A percentile compares a stretch with the other conserved stretches of the same genome.
phyloP scores from a whole-genome alignment of 2,113 vertebrate species.

The Brachionichthys hirsutus region DNA sequence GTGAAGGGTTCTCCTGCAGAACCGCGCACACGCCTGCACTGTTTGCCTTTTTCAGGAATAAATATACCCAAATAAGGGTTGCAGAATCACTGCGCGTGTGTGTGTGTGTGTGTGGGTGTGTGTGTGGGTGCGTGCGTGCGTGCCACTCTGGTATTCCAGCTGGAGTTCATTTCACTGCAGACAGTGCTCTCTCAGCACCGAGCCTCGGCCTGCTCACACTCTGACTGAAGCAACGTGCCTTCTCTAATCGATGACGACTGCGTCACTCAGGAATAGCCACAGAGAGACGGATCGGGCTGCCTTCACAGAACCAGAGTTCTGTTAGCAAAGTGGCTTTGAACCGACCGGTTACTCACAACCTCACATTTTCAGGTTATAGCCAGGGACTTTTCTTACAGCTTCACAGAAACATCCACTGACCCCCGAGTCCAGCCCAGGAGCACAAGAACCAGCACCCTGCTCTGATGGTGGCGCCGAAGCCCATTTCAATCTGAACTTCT shows the following conservation, averaged over 20 bases:
- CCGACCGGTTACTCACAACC: too few species aligned
- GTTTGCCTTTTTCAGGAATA: constrained; percentile 56
- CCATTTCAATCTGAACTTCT: too few species aligned
- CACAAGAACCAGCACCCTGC: too few species aligned
- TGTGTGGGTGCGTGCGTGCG: constrained; percentile 24
- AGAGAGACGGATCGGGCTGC: not conserved
- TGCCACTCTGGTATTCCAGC: constrained; percentile 51
- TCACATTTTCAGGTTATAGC: too few species aligned
- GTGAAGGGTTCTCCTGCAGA: constrained; percentile 20
- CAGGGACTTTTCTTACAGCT: too few species aligned
- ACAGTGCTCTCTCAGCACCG: constrained; percentile 41
- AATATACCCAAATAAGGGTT: constrained; percentile 73
- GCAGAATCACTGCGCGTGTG: constrained; percentile 25
- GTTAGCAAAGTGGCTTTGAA: too few species aligned
- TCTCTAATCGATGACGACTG: constrained; percentile 45
- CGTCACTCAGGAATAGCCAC: constrained; percentile 28
- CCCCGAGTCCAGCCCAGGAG: too few species aligned
- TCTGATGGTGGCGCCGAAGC: too few species aligned
- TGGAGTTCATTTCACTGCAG: constrained; percentile 59
- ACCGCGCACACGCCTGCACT: constrained; percentile 13
- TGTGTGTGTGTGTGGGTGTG: constrained; percentile 27
- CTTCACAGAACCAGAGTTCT: too few species aligned
- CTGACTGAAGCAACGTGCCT: constrained; percentile 45
- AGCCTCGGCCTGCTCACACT: constrained; percentile 35
- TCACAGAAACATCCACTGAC: too few species aligned